These are phyloP conservation scores for Ictalurus furcatus DNA, from an alignment of 2,113 vertebrate genomes.

Conservation along the genomic window DNA sequence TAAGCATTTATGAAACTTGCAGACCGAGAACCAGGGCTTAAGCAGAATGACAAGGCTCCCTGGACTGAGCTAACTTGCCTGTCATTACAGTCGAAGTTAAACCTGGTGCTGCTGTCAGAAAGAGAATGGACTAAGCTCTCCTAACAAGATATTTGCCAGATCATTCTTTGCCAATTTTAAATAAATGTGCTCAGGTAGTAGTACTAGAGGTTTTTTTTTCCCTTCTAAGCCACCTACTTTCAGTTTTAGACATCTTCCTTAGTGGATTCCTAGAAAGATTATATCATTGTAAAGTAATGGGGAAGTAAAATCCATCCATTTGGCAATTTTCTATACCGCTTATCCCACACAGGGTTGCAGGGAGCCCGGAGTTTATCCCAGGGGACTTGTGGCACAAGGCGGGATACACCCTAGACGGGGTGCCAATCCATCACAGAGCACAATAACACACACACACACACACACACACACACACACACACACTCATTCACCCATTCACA, in stretches of 20 bases:
- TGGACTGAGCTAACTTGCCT: slow-evolving; percentile 62
- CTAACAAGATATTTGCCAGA: slow-evolving; percentile 50
- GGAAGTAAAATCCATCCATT: background rate
- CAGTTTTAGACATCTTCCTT: background rate
- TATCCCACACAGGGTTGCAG: too few relatives aligned
- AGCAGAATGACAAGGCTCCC: slow-evolving; percentile 61
- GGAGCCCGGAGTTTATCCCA: too few relatives aligned
- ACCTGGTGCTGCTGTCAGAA: slow-evolving; percentile 54
- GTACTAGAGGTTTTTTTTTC: slow-evolving; percentile 1
- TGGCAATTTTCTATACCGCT: too few relatives aligned
- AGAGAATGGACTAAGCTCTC: slow-evolving; percentile 41
- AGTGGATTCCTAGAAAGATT: slow-evolving; percentile 30
- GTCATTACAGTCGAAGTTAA: slow-evolving; percentile 61
- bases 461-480: too few relatives aligned
- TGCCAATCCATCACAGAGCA: too few relatives aligned
- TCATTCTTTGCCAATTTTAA: slow-evolving; percentile 27
- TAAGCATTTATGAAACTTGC: slow-evolving; percentile 60
- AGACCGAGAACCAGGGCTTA: slow-evolving; percentile 61
- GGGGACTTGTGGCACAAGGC: too few relatives aligned
- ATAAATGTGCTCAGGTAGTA: slow-evolving; percentile 25
- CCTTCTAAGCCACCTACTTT: background rate
- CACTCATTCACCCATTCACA: too few relatives aligned
- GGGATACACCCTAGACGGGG: too few relatives aligned
- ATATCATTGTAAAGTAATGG: slow-evolving; percentile 2
- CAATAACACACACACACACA: too few relatives aligned